Conservation (phyloP, 2,888 invertebrate genomes). For the Orthosia gracilis region DNA sequence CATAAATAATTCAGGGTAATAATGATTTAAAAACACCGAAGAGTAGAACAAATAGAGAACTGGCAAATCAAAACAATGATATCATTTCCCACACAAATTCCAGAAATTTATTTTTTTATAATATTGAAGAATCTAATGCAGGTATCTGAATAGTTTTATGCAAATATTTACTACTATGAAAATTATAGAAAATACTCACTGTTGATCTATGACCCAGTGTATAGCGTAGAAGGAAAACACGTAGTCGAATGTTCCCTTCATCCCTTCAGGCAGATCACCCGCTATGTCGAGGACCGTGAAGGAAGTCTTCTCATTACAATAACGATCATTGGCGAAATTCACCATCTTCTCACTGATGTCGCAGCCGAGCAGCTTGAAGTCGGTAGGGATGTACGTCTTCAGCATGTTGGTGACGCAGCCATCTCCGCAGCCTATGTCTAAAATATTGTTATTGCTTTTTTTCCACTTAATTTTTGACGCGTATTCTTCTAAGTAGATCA, state of each 20-base stretch:
- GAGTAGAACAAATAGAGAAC: neutral
- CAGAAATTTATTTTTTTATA: neutral
- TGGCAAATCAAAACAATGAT: neutral
- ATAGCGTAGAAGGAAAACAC: too few species aligned
- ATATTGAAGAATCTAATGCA: constrained; percentile 55
- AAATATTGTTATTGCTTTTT: constrained; percentile 79
- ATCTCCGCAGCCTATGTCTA: constrained; percentile 94
- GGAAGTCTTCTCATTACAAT: too few species aligned
- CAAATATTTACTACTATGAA: too few species aligned
- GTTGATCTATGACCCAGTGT: too few species aligned
- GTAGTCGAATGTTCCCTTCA: too few species aligned
- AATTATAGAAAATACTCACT: too few species aligned
- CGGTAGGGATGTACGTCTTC: constrained; percentile 91
- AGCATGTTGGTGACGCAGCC: constrained; percentile 92
- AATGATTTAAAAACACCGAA: neutral
- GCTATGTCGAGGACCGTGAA: too few species aligned
- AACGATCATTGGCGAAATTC: constrained; percentile 88
- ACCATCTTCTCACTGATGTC: constrained; percentile 94
- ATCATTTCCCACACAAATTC: neutral
- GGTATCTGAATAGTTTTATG: too few species aligned
- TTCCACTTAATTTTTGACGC: constrained; percentile 90
- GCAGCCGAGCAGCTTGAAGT: constrained; percentile 90
- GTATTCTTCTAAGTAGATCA: constrained; percentile 91
- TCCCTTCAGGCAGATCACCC: too few species aligned
- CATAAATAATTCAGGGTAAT: neutral